Base-by-base conservation (phyloP, 1,140 invertebrate genomes). In the Drosophila bocki region DNA sequence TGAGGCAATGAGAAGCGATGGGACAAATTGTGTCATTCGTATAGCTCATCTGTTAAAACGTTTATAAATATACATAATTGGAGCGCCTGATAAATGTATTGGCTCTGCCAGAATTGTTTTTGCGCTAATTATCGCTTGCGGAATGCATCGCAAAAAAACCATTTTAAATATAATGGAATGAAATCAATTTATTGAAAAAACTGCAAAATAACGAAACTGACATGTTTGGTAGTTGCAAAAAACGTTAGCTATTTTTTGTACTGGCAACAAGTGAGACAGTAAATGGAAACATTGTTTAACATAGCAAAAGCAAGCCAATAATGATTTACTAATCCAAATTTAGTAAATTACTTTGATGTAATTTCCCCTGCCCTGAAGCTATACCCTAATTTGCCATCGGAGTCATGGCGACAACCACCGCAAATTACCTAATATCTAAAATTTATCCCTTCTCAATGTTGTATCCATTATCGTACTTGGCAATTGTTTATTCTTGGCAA, bases 21-120 rank as follows among this genome's bases (percentile, higher is more conserved):
- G 32, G 62, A 35, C 19, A 35, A 58, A 70, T 58, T 22, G 32
- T 39, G 19, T 9, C 7, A 26, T 15, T 59, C 11, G 13, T 42
- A 44, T 12, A 22, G 53, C 54, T 71, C 53, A 59, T 50, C 44
- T 51, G 54, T 19, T 51, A 51, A 60, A 74, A 26, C 22, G 54
- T 33, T 60, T 72, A 44, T 60, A 44, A 44, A 32, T 51, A 60
- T 29, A 29, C 26, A 29, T 60, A 74, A 74, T 72, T 60, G 68
- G 37, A 42, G 3, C 33, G 39, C 35, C 39, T 51, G 19, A 71
- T 60, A 37, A 41, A 71, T 57, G 19, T 45, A 69, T 65, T 62
- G n/a, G 58, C 51, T 42, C 59, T 19, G n/a, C 4, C 3, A 3
- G 9, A 50, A 59, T 71, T 42, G 44, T 51, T 59, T 37, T 70